Evolutionary conservation across 2,888 invertebrate genomes (phyloP), one percentile per base, ranked within the genome.

Genomic region (Dynastes tityus): DNA sequence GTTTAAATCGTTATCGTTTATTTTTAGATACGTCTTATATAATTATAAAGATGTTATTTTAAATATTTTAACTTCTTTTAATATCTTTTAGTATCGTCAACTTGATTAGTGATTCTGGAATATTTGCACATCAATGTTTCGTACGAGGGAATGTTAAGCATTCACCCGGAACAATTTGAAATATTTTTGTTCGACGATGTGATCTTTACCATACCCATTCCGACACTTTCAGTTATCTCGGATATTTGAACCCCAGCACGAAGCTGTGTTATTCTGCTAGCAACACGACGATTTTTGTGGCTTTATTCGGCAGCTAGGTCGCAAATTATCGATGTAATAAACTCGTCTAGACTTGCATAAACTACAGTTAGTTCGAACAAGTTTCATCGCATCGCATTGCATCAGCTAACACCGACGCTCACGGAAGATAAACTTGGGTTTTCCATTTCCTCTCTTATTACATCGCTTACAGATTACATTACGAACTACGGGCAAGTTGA

Each of bases 341-440:
- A 73, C 37, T 58, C 40, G 58, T 55, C 73, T n/a, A 58, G 58
- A 73, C 58, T 40, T 58, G 58, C 55, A 73, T 73, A 73, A 73
- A 58, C 58, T 16, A n/a, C 71, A 37, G 71, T 71, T 71, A 71
- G 55, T 55, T 55, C 32, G 58, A 37, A 11, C 58, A 37, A 73
- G 58, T 40, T 73, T n/a, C 22, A 27, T n/a, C 40, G 45, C 73
- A 58, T 73, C 40, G 27, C 16, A 16, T 73, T 73, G 73, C 73
- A 73, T 73, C 22, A 40, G 40, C 16, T 22, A 37, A 58, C 32
- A 16, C 5, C 73, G 40, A 70, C 40, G 37, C 27, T 51, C 51
- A 9, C 58, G 16, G 37, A 32, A 58, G 58, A 40, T 37, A 58
- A 58, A 73, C 13, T 58, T 73, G 22, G 73, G n/a, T 37, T 22